Conservation (phyloP, 2,888 invertebrate species). For the Apodemia mormo region DNA sequence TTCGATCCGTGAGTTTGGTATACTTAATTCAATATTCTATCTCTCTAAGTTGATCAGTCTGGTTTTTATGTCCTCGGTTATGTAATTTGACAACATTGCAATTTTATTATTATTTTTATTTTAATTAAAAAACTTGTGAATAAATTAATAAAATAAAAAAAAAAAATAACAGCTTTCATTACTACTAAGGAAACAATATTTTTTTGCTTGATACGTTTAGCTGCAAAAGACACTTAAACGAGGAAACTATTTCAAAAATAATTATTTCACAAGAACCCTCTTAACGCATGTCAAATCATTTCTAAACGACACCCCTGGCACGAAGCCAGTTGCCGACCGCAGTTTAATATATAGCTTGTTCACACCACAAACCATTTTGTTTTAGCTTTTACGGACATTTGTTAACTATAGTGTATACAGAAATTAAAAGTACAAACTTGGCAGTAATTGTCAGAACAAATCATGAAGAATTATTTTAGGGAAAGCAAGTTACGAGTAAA, state of each 20-base stretch:
- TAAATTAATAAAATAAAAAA: too few species aligned
- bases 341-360: constrained; percentile 41
- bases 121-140: too few species aligned
- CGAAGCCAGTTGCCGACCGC: constrained; percentile 35
- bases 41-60: too few species aligned
- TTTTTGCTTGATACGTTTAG: background rate
- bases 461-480: too few species aligned
- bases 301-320: constrained; percentile 39
- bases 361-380: constrained; percentile 39
- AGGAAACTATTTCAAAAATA: background rate
- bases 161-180: too few species aligned
- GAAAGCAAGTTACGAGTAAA: too few species aligned
- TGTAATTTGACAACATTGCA: too few species aligned
- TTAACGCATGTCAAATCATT: constrained; percentile 34
- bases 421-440: constrained; percentile 34
- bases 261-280: constrained; percentile 15
- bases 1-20: too few species aligned
- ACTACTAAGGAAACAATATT: background rate
- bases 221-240: background rate
- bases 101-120: too few species aligned
- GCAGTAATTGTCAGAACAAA: background rate
- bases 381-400: constrained; percentile 37
- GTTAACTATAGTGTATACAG: constrained; percentile 35
- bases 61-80: too few species aligned
- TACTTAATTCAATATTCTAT: too few species aligned